These are phyloP conservation scores for Heteractis magnifica DNA, from an alignment of 92 coral and sea anemone species.

Conservation along the genomic window DNA sequence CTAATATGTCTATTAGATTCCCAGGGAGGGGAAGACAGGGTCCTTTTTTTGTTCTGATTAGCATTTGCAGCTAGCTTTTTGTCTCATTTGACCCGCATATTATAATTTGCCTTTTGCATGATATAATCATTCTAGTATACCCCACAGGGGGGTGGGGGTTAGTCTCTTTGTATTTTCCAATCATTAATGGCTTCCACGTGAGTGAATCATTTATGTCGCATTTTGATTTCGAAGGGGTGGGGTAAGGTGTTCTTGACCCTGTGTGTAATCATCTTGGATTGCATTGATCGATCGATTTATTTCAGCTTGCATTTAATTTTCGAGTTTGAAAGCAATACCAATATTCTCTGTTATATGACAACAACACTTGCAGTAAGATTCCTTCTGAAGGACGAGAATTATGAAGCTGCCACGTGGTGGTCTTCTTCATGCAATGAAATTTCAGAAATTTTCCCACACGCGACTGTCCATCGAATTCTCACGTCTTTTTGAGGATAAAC, in stretches of 20 bases:
- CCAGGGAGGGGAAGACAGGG: not conserved
- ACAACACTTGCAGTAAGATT: not conserved
- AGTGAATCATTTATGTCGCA: not conserved
- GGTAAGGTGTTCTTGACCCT: not conserved
- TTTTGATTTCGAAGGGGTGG: not conserved
- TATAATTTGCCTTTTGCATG: not conserved
- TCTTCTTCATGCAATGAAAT: not conserved
- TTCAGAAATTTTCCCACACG: not conserved
- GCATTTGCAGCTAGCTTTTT: not conserved
- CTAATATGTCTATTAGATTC: not conserved
- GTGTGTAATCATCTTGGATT: not conserved
- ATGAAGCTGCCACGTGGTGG: not conserved
- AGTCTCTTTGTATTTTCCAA: not conserved
- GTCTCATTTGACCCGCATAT: not conserved
- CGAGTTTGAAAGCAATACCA: not conserved
- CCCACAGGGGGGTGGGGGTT: not conserved
- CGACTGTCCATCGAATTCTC: not conserved
- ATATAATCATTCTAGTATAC: not conserved
- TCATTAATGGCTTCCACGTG: not conserved
- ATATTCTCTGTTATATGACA: conserved; percentile 2
- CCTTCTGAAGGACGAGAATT: conserved; percentile 5
- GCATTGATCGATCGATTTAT: not conserved
- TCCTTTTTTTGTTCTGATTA: not conserved
- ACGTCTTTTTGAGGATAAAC: not conserved
- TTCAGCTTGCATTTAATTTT: not conserved